These are phyloP conservation scores for Coluber constrictor DNA, from an alignment of 2,797 vertebrate genomes.

Conservation along the genomic window DNA sequence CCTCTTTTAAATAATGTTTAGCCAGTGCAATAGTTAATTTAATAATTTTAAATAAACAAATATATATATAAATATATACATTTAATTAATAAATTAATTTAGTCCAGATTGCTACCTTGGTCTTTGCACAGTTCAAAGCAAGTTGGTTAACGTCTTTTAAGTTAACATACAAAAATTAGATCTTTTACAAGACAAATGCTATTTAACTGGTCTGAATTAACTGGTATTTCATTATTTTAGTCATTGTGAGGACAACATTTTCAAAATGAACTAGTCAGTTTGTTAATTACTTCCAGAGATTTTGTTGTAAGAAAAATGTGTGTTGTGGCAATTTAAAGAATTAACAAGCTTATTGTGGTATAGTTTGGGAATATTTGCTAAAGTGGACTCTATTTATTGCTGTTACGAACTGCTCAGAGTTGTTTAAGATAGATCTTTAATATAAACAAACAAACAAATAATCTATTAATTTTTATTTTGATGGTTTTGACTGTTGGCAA, in stretches of 20 bases:
- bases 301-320: not conserved
- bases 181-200: not conserved
- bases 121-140: not conserved
- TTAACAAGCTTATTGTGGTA: not conserved
- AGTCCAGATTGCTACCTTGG: not conserved
- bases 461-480: not conserved
- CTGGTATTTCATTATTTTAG: not conserved
- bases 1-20: not conserved
- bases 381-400: not conserved
- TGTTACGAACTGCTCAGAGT: not conserved
- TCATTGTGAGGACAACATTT: not conserved
- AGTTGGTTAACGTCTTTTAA: not conserved
- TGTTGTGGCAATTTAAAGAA: not conserved
- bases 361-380: not conserved
- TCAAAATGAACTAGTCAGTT: not conserved
- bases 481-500: not conserved
- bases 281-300: not conserved
- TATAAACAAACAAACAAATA: not conserved
- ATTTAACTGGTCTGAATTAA: not conserved
- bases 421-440: not conserved
- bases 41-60: not conserved
- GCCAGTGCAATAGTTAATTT: not conserved
- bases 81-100: not conserved
- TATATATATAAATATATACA: not conserved
- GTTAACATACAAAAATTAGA: not conserved